Conservation (phyloP, 2,113 vertebrate species). For the Oostethus manadensis region DNA sequence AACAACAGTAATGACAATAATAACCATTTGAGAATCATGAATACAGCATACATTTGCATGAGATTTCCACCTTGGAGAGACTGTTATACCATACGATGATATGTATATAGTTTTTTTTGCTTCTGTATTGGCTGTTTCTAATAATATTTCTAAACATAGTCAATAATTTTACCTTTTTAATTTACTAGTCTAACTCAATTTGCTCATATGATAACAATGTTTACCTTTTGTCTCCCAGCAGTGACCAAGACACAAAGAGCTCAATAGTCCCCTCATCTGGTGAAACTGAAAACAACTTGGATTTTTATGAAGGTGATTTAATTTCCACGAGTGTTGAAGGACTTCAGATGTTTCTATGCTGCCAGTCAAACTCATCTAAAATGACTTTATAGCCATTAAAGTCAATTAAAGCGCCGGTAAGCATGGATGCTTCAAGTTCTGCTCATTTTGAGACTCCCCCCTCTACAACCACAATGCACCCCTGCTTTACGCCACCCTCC, state of each 20-base stretch:
- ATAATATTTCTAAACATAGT: not conserved
- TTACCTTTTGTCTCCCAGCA: conserved; percentile 13
- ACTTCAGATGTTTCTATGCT: conserved; percentile 1
- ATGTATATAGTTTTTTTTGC: too few species aligned
- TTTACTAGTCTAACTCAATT: not conserved
- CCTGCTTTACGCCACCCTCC: conserved; percentile 19
- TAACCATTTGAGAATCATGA: not conserved
- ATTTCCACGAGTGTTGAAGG: conserved; percentile 16
- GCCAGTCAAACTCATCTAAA: conserved; percentile 16
- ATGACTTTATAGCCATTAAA: conserved; percentile 44
- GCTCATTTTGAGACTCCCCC: conserved; percentile 14
- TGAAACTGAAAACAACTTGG: conserved; percentile 12
- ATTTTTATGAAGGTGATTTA: conserved; percentile 17
- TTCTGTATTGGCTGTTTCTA: too few species aligned
- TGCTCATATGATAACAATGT: conserved; percentile 4
- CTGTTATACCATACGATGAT: not conserved
- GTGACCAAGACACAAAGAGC: conserved; percentile 28
- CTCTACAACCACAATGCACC: not conserved
- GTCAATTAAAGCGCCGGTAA: conserved; percentile 19
- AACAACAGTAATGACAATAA: not conserved
- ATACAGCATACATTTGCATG: too few species aligned
- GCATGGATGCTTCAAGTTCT: conserved; percentile 52
- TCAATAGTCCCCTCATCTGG: conserved; percentile 52
- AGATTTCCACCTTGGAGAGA: not conserved
- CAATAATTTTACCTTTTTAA: not conserved